These are phyloP conservation scores for Acrossocheilus wenchowensis DNA, from an alignment of 2,797 vertebrate species.

Conservation along the genomic window DNA sequence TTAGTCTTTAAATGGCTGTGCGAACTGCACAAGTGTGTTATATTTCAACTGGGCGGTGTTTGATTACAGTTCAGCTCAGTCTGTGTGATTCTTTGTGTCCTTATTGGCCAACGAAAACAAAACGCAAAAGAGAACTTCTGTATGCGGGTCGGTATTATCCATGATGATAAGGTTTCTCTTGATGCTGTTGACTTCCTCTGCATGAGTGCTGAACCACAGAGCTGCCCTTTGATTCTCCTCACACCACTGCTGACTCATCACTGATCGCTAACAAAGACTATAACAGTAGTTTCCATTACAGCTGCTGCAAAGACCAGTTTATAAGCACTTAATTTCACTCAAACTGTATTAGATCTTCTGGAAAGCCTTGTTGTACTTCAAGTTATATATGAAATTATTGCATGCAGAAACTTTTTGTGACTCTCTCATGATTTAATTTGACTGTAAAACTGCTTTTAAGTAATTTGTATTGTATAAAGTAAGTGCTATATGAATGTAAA, in stretches of 20 bases:
- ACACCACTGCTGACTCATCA: conserved; percentile 5
- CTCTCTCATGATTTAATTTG: neutral
- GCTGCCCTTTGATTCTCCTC: conserved; percentile 19
- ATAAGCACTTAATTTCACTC: neutral
- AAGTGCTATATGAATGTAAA: neutral
- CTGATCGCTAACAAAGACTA: neutral
- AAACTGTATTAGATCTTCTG: neutral
- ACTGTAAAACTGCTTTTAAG: neutral
- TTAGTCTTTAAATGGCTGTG: conserved; percentile 56
- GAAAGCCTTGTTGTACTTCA: neutral
- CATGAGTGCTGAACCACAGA: neutral
- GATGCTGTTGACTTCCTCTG: conserved; percentile 7
- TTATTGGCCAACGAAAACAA: neutral
- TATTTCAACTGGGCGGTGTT: neutral
- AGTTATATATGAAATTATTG: neutral
- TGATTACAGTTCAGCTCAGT: neutral
- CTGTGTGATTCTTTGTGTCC: conserved; percentile 4
- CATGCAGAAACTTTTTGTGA: neutral
- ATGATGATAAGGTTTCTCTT: neutral
- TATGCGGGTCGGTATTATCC: neutral
- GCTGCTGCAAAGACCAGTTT: neutral
- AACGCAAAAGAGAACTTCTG: conserved; percentile 7
- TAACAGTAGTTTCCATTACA: neutral
- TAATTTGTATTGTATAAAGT: neutral
- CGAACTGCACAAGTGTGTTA: neutral